phyloP scores from a whole-genome alignment of 2,113 vertebrate genomes.

The Setophaga coronata region DNA sequence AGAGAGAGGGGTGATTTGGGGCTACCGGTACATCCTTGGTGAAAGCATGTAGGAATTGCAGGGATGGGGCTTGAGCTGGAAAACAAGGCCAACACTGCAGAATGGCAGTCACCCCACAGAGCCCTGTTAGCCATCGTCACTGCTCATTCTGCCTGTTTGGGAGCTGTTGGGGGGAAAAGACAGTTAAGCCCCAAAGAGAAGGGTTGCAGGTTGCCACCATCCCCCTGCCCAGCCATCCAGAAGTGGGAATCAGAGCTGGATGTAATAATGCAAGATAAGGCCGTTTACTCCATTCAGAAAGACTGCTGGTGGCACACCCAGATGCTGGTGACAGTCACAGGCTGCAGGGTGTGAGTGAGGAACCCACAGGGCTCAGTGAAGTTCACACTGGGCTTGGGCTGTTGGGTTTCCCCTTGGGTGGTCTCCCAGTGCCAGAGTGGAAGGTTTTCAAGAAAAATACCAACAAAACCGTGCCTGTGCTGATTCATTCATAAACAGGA shows the following conservation, averaged over 20 bases:
- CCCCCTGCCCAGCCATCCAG: neutral
- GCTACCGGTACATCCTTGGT: neutral
- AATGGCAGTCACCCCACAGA: neutral
- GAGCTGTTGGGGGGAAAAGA: neutral
- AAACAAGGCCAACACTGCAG: accelerated
- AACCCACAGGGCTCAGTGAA: accelerated
- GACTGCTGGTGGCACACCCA: neutral
- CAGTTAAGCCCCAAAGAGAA: neutral
- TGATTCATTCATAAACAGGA: neutral
- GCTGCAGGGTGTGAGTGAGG: neutral
- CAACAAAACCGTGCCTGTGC: neutral
- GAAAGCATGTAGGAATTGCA: accelerated
- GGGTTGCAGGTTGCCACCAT: neutral
- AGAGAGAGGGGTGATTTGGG: neutral
- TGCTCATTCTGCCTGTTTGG: neutral
- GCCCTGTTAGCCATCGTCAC: neutral
- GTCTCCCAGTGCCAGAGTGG: accelerated
- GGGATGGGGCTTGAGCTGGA: neutral
- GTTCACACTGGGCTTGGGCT: accelerated
- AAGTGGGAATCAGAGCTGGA: neutral
- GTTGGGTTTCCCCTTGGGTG: accelerated
- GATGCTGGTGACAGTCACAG: accelerated
- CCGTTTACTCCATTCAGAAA: neutral
- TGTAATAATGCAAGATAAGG: neutral
- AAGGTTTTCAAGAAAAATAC: neutral